Conservation (phyloP, 1,140 invertebrate species). For the Apocrypta bakeri region DNA sequence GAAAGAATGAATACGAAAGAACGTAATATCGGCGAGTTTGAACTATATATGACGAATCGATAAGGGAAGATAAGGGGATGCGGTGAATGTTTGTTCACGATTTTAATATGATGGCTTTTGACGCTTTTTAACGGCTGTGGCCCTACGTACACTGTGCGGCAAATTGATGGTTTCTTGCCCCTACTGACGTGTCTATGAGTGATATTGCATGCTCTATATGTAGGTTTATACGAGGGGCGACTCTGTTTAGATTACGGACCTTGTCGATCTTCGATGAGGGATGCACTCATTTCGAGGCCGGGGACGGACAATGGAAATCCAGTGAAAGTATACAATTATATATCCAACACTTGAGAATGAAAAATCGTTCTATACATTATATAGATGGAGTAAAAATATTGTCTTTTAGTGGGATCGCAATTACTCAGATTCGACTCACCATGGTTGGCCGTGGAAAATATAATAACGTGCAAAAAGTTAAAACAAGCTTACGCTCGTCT, state of each 20-base stretch:
- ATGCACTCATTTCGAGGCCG: background rate
- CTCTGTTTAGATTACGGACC: constrained; percentile 19
- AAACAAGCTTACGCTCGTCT: background rate
- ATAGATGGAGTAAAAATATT: background rate
- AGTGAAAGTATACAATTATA: background rate
- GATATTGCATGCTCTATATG: background rate
- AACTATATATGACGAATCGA: constrained; percentile 35
- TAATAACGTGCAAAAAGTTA: background rate
- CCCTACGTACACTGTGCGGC: no score
- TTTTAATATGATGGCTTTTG: constrained; percentile 34
- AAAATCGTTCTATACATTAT: background rate
- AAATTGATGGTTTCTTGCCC: background rate
- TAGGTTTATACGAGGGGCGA: background rate
- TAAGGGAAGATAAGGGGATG: background rate
- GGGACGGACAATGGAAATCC: background rate
- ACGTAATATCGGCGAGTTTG: no score
- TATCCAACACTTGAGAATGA: background rate
- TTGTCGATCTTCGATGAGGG: constrained; percentile 1
- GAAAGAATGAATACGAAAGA: background rate
- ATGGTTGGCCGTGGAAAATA: background rate
- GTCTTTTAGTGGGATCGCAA: background rate
- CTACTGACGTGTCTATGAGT: constrained; percentile 11
- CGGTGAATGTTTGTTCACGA: constrained; percentile 1
- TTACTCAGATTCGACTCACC: background rate
- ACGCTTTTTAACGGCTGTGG: constrained; percentile 10